phyloP scores from a whole-genome alignment of 30 jellyfish, hydroid and myxozoan genomes.

The Mastigias papua region DNA sequence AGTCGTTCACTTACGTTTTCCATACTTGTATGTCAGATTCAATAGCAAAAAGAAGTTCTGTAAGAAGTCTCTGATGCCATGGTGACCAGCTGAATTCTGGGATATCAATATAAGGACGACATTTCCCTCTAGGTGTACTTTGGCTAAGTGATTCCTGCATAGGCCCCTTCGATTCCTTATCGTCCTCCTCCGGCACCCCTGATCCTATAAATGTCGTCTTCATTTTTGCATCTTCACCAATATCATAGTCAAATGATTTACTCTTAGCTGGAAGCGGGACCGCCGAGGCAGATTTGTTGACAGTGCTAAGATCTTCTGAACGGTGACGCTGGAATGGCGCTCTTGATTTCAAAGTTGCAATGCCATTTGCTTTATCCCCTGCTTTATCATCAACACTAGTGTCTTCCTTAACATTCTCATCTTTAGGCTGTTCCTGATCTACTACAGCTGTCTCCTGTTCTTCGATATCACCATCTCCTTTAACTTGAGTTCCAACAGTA shows the following conservation, averaged over 20 bases:
- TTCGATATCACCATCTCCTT: slow-evolving; percentile 12
- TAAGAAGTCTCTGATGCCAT: slow-evolving; percentile 89
- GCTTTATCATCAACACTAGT: neutral
- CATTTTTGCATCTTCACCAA: slow-evolving; percentile 42
- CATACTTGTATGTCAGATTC: slow-evolving; percentile 97
- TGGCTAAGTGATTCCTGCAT: neutral
- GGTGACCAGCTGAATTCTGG: slow-evolving; percentile 97
- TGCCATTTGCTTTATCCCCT: neutral
- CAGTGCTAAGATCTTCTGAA: slow-evolving; percentile 41
- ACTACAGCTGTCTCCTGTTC: neutral
- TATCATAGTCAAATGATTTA: slow-evolving; percentile 50
- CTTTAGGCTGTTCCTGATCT: neutral
- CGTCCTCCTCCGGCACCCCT: slow-evolving; percentile 21
- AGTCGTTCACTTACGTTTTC: slow-evolving; percentile 98
- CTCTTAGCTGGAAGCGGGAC: slow-evolving; percentile 51
- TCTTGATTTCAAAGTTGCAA: slow-evolving; percentile 11
- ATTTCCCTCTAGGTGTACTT: slow-evolving; percentile 70
- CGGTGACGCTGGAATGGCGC: slow-evolving; percentile 21
- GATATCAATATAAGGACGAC: slow-evolving; percentile 88
- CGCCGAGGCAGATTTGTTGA: neutral
- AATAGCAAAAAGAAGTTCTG: slow-evolving; percentile 90
- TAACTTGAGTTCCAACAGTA: slow-evolving; percentile 47
- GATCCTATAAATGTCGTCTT: slow-evolving; percentile 60
- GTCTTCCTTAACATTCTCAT: slow-evolving; percentile 1
- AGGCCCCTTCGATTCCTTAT: neutral